Base-by-base conservation (phyloP, 2,888 invertebrate species). In the Melieria picta region DNA sequence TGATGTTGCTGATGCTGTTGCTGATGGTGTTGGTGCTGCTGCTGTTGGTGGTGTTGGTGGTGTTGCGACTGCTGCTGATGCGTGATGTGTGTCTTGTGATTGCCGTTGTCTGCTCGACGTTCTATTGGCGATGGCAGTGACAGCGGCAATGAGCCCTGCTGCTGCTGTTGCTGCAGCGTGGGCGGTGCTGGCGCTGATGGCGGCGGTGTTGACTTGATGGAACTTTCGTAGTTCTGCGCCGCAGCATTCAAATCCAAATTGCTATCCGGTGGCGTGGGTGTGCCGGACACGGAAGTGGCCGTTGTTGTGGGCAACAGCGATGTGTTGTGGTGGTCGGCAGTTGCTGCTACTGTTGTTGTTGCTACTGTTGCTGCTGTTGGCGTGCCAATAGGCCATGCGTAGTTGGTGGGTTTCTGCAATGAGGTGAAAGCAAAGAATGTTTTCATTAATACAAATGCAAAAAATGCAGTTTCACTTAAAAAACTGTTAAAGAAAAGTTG, bases 331-430 rank as follows among this genome's bases (percentile, higher is more conserved):
- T 52, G 56, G 16, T 72, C 65, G 65, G 70, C 66, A 11, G 72
- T 64, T 13, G 68, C 43, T 56, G 71, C 48, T 61, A 52, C 45
- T 57, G 45, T 48, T 46, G 56, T n/a, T 52, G 13, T 45, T 13
- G 30, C 43, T 50, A n/a, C 11, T 61, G 71, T 13, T 58, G 80
- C 76, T 43, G 78, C 75, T 63, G 83, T 78, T 60, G 78, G 79
- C 52, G 81, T 81, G 65, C 69, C 73, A 69, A 75, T 66, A 9
- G 89, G 89, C 90, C 90, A 90, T 79, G 89, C 89, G 81, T 90
- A 90, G 84, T 89, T 90, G 82, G 89, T 89, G 73, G 90, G 89
- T 89, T 92, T 92, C 92, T 92, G 90, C 78, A 91, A 91, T 4
- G 10, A 62, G 7, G 48, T 55, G 10, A 63, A 61, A 68, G 42